These are phyloP conservation scores for Falco cherrug DNA, from an alignment of 2,797 vertebrate genomes.

Conservation along the genomic window DNA sequence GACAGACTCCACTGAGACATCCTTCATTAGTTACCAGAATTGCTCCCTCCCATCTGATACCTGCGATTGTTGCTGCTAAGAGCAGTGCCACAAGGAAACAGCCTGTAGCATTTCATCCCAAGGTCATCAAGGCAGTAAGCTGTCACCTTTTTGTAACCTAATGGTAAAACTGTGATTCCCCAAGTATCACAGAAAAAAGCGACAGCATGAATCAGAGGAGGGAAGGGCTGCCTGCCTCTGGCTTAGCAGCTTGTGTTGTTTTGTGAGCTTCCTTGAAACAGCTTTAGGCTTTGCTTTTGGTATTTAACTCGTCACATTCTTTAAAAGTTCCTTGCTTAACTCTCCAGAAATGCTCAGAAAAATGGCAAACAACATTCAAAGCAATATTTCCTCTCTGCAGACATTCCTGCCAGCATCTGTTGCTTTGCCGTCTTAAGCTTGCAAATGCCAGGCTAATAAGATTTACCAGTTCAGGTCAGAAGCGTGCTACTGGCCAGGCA, in stretches of 20 bases:
- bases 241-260: neutral
- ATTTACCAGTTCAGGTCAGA: neutral
- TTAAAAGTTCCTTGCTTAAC: neutral
- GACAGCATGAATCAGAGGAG: neutral
- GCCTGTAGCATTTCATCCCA: neutral
- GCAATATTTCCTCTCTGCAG: neutral
- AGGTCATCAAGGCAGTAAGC: neutral
- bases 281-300: neutral
- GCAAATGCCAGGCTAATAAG: fast-evolving
- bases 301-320: neutral
- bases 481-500: fast-evolving
- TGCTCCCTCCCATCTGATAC: neutral
- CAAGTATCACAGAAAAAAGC: neutral
- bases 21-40: neutral
- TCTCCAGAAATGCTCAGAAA: neutral
- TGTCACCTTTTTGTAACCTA: neutral
- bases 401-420: neutral
- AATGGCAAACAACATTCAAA: neutral
- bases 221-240: neutral
- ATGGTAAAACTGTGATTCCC: neutral
- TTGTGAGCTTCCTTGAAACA: neutral
- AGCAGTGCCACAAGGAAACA: neutral
- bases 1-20: neutral
- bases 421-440: neutral
- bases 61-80: neutral